Evolutionary conservation across 2,113 vertebrate genomes (phyloP).

Genomic region (Trichomycterus rosablanca): DNA sequence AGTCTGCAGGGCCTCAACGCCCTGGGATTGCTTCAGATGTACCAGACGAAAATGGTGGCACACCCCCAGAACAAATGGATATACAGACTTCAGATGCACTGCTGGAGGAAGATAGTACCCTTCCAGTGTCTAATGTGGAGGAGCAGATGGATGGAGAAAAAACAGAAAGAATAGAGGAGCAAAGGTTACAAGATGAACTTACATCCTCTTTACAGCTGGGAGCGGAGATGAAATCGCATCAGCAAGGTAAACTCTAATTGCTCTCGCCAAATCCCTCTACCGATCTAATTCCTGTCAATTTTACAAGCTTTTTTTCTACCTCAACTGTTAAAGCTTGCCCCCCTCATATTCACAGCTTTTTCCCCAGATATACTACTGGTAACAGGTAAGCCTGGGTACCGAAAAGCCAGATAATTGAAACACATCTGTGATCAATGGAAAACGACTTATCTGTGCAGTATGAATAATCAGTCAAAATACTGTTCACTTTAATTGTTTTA

Average conservation of each 20-base stretch:
- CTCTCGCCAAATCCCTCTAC: background rate
- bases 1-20: conserved; percentile 6
- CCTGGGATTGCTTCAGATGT: conserved; percentile 1
- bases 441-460: too few species aligned
- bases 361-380: too few species aligned
- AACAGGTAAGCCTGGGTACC: too few species aligned
- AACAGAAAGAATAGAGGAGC: conserved; percentile 21
- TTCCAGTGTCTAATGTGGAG: conserved; percentile 4
- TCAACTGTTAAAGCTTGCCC: too few species aligned
- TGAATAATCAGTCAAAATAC: too few species aligned
- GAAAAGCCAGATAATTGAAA: too few species aligned
- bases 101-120: conserved; percentile 3
- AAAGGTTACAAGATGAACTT: background rate
- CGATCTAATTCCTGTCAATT: background rate
- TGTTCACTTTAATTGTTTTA: too few species aligned
- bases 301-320: background rate
- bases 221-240: conserved; percentile 24
- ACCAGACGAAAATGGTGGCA: conserved; percentile 1
- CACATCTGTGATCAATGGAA: too few species aligned
- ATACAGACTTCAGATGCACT: background rate
- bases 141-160: conserved; percentile 2
- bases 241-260: conserved; percentile 31
- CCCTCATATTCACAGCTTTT: too few species aligned
- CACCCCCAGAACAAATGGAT: background rate
- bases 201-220: conserved; percentile 25